Evolutionary conservation across 2,797 vertebrate species (phyloP).

Genomic region (Tachyglossus aculeatus): DNA sequence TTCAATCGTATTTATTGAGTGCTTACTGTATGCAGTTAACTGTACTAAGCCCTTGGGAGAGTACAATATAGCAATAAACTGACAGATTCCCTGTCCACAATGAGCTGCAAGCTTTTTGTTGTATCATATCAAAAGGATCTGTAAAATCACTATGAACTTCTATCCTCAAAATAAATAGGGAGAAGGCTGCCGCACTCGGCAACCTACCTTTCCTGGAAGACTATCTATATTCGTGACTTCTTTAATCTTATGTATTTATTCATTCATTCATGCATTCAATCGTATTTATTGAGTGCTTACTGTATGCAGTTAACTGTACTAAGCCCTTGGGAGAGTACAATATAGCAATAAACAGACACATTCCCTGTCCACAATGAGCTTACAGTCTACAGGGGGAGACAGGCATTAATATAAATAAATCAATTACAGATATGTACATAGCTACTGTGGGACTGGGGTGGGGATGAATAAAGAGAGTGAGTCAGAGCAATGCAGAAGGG

Average conservation of each 20-base stretch:
- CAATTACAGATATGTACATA: too few relatives aligned
- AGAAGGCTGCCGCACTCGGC: neutral
- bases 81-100: too few relatives aligned
- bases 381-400: too few relatives aligned
- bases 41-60: neutral
- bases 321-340: neutral
- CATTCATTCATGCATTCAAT: neutral
- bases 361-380: too few relatives aligned
- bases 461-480: too few relatives aligned
- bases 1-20: neutral
- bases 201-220: neutral
- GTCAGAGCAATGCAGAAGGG: too few relatives aligned
- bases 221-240: neutral
- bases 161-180: neutral
- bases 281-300: neutral
- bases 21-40: neutral
- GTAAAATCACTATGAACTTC: constrained; percentile 4
- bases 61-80: neutral
- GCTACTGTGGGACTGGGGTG: too few relatives aligned
- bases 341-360: neutral
- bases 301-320: neutral
- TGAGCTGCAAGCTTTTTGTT: too few relatives aligned
- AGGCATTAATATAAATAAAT: too few relatives aligned
- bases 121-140: constrained; percentile 22
- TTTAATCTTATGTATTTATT: neutral